Evolutionary conservation across 2,113 vertebrate species (phyloP), one percentile per base, ranked within the genome.

Genomic region (Corynorhinus townsendii): DNA sequence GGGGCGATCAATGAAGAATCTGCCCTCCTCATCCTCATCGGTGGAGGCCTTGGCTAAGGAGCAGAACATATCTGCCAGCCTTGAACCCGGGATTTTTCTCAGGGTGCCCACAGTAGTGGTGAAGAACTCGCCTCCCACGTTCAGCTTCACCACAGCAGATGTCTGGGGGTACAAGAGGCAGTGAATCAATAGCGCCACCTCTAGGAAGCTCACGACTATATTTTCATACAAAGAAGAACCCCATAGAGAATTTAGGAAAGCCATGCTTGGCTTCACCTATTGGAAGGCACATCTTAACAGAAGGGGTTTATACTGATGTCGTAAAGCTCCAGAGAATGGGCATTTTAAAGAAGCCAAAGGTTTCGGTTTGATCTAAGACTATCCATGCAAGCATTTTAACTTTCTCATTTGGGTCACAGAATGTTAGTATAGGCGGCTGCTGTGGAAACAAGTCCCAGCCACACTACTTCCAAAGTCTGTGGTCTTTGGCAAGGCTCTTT

Each of bases 1-100:
- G 0, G 99, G 98, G 0, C 99, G 98, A 97, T 99, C 99, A 0
- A 99, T 98, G 98, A 99, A 99, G 98, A 97, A 98, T 17, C 99
- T 98, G 1, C 99, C 99, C 82, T 98, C 97, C 0, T 97, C 82
- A 62, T 99, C 99, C 0, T n/a, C 14, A 6, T 12, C 5, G 5
- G 72, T 96, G 77, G 71, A 95, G 2, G 97, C 97, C 72, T 98
- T 98, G 72, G 97, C 75, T 2, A 97, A 97, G 3, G 97, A 97
- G 0, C 95, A 97, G 93, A 99, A 98, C 98, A 99, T 98, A 81
- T 99, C 99, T 0, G 98, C 98, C 97, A 99, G 97, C 92, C 97
- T 99, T 79, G 99, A 99, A 38, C 98, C 98, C 0, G 99, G 99
- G 89, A 98, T 97, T 92, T 98, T 99, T 79, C 98, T 98, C 86